Evolutionary conservation across 2,797 vertebrate genomes (phyloP), one percentile per base, ranked within the genome.

Genomic region (Nothura maculosa): DNA sequence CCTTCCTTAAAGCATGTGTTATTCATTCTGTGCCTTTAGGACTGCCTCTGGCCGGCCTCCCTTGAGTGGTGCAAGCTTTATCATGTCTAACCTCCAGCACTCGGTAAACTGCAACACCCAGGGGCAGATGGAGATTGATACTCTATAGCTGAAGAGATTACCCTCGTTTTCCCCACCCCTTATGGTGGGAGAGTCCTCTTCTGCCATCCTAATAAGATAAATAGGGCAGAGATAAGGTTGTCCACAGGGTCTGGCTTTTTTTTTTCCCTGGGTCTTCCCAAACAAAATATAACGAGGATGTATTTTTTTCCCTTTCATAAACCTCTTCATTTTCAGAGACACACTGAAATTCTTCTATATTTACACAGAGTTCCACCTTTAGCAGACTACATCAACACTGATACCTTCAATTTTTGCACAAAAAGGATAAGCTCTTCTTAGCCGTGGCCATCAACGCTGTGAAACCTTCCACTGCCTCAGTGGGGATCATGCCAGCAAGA

Each of bases 21-120:
- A 94, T 62, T 93, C 82, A 89, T 85, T 40, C 48, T 43, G 34
- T 0, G 82, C 91, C 92, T 95, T 94, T 61, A 94, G 93, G 84
- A 88, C 52, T 48, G 93, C 94, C 83, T 87, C 80, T 92, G 83
- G 94, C 93, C 52, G 81, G 48, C 72, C 69, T 96, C 93, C 82
- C 88, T 92, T 1, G 50, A 84, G 87, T 78, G 76, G 69, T 91
- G 69, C 89, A 87, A 90, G 83, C 76, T 89, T 91, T 67, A 92
- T 62, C 87, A 87, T 87, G 27, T 90, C 69, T 93, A 61, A 93
- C 91, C 89, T 93, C 70, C 86, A 93, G 87, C 93, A 89, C 69
- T 48, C 66, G 89, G 85, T 86, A 93, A 96, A 85, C 87, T 93
- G 87, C 89, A 83, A 77, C 92, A 94, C 79, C 80, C 89, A 90